A percentile compares a stretch with the other conserved stretches of the same genome.
Evolutionary conservation across 2,113 vertebrate species (phyloP).

Genomic region (Parotia lawesii): DNA sequence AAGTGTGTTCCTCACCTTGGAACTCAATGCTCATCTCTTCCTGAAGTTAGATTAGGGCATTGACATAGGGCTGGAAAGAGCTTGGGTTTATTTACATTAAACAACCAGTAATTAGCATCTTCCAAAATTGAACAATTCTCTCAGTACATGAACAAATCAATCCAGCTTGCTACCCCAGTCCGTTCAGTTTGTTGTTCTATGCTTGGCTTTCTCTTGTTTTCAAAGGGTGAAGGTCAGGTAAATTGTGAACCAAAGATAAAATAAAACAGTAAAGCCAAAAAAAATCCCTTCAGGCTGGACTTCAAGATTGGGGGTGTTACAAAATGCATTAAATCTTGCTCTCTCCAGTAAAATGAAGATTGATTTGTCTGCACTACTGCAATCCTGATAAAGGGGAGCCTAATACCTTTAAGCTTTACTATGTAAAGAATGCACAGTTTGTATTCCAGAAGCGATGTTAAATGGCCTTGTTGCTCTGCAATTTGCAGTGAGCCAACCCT

Average conservation of each 20-base stretch:
- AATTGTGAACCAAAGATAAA: background rate
- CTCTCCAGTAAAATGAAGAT: background rate
- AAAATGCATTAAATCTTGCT: background rate
- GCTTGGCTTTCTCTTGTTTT: background rate
- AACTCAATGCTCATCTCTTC: background rate
- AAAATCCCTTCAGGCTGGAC: background rate
- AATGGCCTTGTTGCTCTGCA: background rate
- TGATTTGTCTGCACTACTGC: background rate
- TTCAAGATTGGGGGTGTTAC: background rate
- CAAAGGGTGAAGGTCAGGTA: background rate
- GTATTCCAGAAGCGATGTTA: background rate
- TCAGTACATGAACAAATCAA: background rate
- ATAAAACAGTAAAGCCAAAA: background rate
- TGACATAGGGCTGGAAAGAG: background rate
- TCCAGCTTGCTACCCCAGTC: background rate
- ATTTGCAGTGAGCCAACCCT: background rate
- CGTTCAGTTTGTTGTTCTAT: background rate
- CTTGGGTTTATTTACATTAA: background rate
- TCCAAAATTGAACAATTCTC: background rate
- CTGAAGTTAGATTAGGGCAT: background rate
- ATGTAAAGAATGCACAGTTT: background rate
- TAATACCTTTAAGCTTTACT: background rate
- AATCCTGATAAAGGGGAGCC: background rate
- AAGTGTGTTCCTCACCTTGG: background rate
- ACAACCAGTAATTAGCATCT: background rate